Percentiles rank a stretch among this genome's conserved stretches.
These are phyloP conservation scores for Hesperia comma DNA, from an alignment of 2,888 invertebrate species.

Conservation along the genomic window DNA sequence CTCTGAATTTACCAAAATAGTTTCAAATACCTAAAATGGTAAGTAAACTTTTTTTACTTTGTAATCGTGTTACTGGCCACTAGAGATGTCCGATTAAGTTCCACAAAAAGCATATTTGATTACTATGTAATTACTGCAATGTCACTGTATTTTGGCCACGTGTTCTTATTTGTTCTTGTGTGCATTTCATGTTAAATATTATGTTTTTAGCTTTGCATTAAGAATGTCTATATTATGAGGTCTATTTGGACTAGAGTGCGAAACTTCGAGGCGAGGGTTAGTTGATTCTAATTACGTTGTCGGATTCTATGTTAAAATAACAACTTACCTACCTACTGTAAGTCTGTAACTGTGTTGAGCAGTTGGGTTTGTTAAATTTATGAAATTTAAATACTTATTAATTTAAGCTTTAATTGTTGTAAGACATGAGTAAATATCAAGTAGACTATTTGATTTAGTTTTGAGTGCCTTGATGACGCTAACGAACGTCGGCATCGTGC, in stretches of 20 bases:
- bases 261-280: conserved; percentile 47
- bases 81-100: background rate
- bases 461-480: background rate
- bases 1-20: background rate
- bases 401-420: background rate
- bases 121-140: conserved; percentile 34
- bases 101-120: conserved; percentile 10
- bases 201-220: background rate
- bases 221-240: conserved; percentile 50
- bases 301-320: background rate
- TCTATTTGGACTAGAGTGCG: conserved; percentile 67
- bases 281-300: background rate
- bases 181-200: background rate
- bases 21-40: background rate
- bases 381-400: too few species aligned
- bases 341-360: too few species aligned
- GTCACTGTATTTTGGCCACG: conserved; percentile 36
- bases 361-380: background rate
- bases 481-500: background rate
- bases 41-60: background rate
- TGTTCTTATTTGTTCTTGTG: conserved; percentile 9
- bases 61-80: background rate
- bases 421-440: background rate
- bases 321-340: too few species aligned
- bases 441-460: background rate